Evolutionary conservation across 2,113 vertebrate genomes (phyloP).

Genomic region (Rhynchomys soricoides): DNA sequence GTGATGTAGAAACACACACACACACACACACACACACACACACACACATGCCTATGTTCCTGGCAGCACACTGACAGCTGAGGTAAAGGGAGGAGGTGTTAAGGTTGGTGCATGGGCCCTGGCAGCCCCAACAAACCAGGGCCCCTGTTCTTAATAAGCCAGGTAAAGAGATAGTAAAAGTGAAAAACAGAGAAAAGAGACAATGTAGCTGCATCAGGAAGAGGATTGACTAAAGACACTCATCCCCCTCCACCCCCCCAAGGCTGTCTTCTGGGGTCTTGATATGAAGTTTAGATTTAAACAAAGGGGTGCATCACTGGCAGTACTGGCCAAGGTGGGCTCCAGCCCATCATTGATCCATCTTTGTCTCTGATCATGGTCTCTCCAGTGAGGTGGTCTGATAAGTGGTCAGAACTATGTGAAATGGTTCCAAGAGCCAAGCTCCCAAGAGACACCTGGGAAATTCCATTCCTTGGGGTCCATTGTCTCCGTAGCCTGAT

Average conservation of each 20-base stretch:
- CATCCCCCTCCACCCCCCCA: neutral
- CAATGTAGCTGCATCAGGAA: neutral
- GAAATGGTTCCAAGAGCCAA: neutral
- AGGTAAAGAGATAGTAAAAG: neutral
- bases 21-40: neutral
- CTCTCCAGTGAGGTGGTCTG: neutral
- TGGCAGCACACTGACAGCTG: neutral
- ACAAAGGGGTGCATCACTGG: neutral
- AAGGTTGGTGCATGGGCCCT: neutral
- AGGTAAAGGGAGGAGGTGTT: neutral
- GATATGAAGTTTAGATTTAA: neutral
- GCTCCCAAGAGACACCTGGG: neutral
- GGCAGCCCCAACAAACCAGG: neutral
- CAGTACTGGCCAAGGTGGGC: neutral
- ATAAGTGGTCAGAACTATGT: neutral
- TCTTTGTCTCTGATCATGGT: neutral
- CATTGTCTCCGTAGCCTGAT: neutral
- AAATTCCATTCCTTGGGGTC: neutral
- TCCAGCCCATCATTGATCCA: neutral
- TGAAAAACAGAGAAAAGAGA: neutral
- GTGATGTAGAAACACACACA: neutral
- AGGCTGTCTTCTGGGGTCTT: neutral
- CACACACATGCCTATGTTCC: neutral
- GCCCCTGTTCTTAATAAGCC: neutral
- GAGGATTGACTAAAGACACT: neutral